A percentile compares a stretch with the other conserved stretches of the same genome.
phyloP scores from a whole-genome alignment of 2,888 invertebrate species.

The Strigamia crassipes region DNA sequence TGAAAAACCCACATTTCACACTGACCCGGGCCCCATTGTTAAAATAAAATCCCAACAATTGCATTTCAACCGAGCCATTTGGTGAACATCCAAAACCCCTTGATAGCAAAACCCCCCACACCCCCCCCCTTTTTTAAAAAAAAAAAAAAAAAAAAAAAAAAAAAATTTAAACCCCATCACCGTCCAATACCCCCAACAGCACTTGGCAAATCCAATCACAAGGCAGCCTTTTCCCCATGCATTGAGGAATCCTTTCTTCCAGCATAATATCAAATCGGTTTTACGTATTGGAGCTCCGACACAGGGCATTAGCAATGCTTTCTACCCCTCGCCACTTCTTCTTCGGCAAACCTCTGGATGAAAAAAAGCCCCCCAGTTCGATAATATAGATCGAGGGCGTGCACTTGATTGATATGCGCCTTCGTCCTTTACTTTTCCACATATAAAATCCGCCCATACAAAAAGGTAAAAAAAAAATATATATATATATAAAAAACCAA shows the following conservation, averaged over 20 bases:
- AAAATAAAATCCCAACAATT: neutral
- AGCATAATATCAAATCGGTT: constrained; percentile 40
- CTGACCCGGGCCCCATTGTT: neutral
- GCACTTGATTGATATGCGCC: constrained; percentile 42
- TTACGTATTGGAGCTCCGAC: constrained; percentile 34
- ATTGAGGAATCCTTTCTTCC: constrained; percentile 38
- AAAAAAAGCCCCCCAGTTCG: constrained; percentile 28
- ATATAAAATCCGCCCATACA: constrained; percentile 33
- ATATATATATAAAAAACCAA: neutral
- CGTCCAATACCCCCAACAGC: constrained; percentile 14
- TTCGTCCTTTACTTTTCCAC: constrained; percentile 8
- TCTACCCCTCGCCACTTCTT: constrained; percentile 40
- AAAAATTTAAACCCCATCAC: neutral
- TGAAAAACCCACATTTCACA: too few relatives aligned
- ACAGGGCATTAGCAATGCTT: constrained; percentile 39
- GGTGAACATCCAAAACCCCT: too few relatives aligned
- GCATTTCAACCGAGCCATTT: too few relatives aligned
- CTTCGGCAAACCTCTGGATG: neutral
- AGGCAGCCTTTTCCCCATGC: constrained; percentile 32
- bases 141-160: neutral
- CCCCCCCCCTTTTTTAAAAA: too few relatives aligned
- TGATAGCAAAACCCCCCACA: neutral
- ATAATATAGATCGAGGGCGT: constrained; percentile 40
- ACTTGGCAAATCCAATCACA: constrained; percentile 38
- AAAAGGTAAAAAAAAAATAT: neutral